These are phyloP conservation scores for Bujurquina vittata DNA, from an alignment of 2,113 vertebrate genomes.

Conservation along the genomic window DNA sequence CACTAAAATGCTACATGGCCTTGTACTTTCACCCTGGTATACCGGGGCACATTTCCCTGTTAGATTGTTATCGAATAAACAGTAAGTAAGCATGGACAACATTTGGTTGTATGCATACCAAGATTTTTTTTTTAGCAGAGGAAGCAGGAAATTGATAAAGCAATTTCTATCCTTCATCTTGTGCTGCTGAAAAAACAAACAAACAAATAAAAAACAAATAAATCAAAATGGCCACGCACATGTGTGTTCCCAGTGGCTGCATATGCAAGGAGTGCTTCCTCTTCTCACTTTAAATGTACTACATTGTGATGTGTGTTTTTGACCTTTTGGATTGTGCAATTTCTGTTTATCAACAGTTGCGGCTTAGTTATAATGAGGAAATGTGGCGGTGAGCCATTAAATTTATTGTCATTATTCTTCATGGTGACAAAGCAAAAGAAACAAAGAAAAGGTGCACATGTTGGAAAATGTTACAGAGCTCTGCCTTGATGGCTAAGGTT, in stretches of 20 bases:
- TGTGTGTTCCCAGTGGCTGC: background rate
- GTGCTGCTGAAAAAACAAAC: background rate
- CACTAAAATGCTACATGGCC: constrained; percentile 14
- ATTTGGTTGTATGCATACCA: background rate
- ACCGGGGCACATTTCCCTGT: constrained; percentile 40
- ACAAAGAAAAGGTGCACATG: background rate
- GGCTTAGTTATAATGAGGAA: background rate
- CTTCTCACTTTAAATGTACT: background rate
- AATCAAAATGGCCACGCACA: background rate
- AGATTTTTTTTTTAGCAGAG: background rate
- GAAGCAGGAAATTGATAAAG: background rate
- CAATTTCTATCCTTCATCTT: background rate
- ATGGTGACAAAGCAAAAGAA: constrained; percentile 15
- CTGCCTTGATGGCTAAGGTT: background rate
- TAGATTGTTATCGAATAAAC: constrained; percentile 8
- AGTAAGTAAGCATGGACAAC: background rate
- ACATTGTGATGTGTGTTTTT: background rate
- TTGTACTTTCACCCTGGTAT: background rate
- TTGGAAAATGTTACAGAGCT: background rate
- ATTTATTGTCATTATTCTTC: background rate
- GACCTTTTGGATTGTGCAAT: background rate
- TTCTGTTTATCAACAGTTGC: background rate
- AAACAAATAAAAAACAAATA: background rate
- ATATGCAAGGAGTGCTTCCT: background rate
- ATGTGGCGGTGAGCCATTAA: background rate